phyloP scores from a whole-genome alignment of 2,797 vertebrate species.

The Hemibagrus guttatus region DNA sequence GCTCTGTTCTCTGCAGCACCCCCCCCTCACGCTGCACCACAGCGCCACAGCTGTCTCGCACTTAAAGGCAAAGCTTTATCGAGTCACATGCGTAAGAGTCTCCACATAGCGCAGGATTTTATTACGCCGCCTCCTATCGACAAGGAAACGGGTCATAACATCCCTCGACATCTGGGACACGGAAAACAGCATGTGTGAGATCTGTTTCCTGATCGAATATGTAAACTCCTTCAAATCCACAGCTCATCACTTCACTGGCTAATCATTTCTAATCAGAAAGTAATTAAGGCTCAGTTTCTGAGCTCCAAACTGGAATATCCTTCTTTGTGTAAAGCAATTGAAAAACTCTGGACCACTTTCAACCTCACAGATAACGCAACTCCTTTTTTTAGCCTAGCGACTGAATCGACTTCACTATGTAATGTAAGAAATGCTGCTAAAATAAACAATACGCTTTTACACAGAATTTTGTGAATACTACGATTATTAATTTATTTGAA shows the following conservation, averaged over 20 bases:
- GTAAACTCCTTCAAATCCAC: neutral
- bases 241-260: neutral
- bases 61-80: constrained; percentile 48
- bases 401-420: neutral
- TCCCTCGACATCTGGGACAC: neutral
- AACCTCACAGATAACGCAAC: neutral
- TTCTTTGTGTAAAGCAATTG: neutral
- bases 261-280: neutral
- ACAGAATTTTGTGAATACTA: neutral
- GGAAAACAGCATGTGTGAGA: neutral
- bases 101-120: neutral
- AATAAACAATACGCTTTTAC: neutral
- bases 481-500: neutral
- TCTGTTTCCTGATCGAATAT: neutral
- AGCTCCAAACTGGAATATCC: neutral
- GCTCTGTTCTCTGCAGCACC: constrained; percentile 49
- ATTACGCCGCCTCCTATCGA: neutral
- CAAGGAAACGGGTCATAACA: constrained; percentile 14
- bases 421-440: neutral
- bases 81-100: constrained; percentile 31
- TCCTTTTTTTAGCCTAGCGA: neutral
- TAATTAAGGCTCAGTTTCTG: neutral
- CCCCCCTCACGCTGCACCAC: constrained; percentile 31
- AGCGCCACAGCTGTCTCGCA: constrained; percentile 55
- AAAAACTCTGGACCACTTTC: neutral